Base-by-base conservation (phyloP, 2,113 vertebrate species). In the Cebus imitator region DNA sequence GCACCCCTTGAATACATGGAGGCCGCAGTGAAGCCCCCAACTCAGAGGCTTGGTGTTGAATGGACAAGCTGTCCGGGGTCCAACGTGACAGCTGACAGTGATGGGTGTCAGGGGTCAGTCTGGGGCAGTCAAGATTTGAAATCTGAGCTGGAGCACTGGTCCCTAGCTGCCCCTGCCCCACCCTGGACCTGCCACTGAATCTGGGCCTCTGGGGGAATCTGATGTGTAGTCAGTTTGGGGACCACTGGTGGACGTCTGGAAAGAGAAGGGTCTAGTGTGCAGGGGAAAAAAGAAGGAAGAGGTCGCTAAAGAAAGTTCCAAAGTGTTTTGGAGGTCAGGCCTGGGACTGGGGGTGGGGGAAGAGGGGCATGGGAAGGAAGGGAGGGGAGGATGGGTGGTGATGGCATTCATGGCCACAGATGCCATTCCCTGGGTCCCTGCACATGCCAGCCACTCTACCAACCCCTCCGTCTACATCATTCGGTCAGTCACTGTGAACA, bases 401-500 rank as follows among this genome's bases (percentile, higher is more conserved):
- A 23, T 52, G 3, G 25, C 25, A 10, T 23, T 32, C 27, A 0
- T 12, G 68, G 43, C 88, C 89, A 13, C 45, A 30, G 45, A 70
- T 5, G 1, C 40, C 58, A 12, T 30, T 80, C 66, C 48, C 72
- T 75, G 82, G 58, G 85, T 4, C 6, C 32, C 9, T 0, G 23
- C 40, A 14, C 8, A 4, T 0, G 13, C 50, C 0, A 0, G 68
- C 58, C 78, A 23, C 78, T 14, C 6, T 5, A 35, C 52, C 78
- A 8, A 8, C 83, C 68, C 2, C 64, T 32, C 1, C 0, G 2
- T 3, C 1, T 27, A 10, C 52, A 16, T 10, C 21, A 0, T 37
- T 61, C 58, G 0, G 82, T 32, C 75, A 23, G 4, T 5, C 76
- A 25, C 4, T 12, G 8, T 16, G 37, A 25, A 37, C 68, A 1